These are phyloP conservation scores for Agelas oroides DNA, from an alignment of 37 sponge, comb jelly and placozoan genomes.

Conservation along the genomic window DNA sequence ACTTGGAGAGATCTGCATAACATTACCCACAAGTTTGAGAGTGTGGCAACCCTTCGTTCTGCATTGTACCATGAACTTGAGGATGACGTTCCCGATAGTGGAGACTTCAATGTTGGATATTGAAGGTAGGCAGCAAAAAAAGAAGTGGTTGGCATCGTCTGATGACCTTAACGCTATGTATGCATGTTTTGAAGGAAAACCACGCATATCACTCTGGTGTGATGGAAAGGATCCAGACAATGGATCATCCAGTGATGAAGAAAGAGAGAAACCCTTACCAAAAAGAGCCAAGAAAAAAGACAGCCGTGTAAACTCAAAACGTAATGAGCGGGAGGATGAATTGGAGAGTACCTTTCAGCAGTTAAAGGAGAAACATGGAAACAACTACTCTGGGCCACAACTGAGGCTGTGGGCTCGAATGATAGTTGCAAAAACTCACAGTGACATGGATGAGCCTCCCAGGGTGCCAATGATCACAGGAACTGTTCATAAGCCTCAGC, in stretches of 20 bases:
- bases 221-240: neutral
- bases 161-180: slow-evolving; percentile 22
- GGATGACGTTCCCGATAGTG: slow-evolving; percentile 21
- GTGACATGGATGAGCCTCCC: slow-evolving; percentile 18
- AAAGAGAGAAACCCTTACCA: neutral
- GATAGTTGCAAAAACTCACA: slow-evolving; percentile 17
- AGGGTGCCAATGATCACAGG: slow-evolving; percentile 31
- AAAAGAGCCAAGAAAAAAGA: slow-evolving; percentile 11
- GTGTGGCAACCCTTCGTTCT: neutral
- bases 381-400: slow-evolving; percentile 32
- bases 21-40: neutral
- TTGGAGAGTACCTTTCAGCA: slow-evolving; percentile 16
- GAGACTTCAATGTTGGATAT: slow-evolving; percentile 32
- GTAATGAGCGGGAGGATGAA: slow-evolving; percentile 4
- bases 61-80: slow-evolving; percentile 18
- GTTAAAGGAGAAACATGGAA: slow-evolving; percentile 26
- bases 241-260: neutral
- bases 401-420: slow-evolving; percentile 29
- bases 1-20: neutral
- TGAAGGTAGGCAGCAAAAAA: slow-evolving; percentile 8
- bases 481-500: neutral
- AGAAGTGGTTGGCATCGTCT: slow-evolving; percentile 11
- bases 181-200: neutral
- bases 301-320: neutral
- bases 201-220: slow-evolving; percentile 13